A percentile compares a stretch with the other conserved stretches of the same genome.
Conservation (phyloP, 2,797 vertebrate genomes). For the Chloroceryle inda region DNA sequence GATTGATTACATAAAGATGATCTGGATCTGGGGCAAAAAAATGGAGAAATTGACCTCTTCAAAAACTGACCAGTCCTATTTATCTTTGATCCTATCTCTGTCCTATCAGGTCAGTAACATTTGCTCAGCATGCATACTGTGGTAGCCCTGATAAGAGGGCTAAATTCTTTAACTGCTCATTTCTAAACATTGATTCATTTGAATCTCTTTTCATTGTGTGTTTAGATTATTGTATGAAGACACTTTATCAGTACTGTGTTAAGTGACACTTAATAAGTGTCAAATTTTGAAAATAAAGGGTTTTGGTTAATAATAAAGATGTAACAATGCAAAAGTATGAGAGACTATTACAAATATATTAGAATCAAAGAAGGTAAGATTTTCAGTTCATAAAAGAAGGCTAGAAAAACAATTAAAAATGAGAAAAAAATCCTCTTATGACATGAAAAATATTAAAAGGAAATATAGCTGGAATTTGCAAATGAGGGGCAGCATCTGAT, state of each 20-base stretch:
- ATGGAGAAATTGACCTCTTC: background rate
- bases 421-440: background rate
- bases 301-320: background rate
- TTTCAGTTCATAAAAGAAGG: background rate
- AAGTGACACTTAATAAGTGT: background rate
- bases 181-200: background rate
- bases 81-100: background rate
- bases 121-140: background rate
- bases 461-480: background rate
- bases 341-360: background rate
- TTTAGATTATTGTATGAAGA: background rate
- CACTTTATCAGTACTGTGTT: background rate
- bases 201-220: background rate
- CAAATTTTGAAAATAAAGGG: background rate
- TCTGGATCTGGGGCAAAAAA: background rate
- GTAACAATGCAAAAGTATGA: background rate
- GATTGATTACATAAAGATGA: background rate
- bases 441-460: background rate
- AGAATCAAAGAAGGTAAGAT: background rate
- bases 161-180: background rate
- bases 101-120: background rate
- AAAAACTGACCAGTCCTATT: background rate
- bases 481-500: background rate
- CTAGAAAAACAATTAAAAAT: background rate
- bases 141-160: background rate